Base-by-base conservation (phyloP, 53 echinoderm and acorn worm species). In the Mesocentrotus franciscanus region DNA sequence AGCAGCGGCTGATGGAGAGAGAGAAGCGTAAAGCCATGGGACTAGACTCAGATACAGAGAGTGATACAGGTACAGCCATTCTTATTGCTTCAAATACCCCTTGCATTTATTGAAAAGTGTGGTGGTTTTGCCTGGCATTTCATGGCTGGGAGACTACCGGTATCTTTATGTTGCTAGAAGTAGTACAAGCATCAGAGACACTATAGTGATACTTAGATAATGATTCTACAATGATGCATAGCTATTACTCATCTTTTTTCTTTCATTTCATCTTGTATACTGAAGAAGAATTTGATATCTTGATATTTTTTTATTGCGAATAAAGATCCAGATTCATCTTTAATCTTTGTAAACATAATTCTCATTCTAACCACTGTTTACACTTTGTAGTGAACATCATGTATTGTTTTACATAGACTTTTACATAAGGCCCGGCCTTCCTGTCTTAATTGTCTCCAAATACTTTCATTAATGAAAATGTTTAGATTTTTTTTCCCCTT, bases 21-120 rank as follows among this genome's bases (percentile, higher is more conserved):
- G 96, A 95, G 92, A 97, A 93, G 42, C 96, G 96, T 49, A 96
- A 91, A 87, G 98, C 96, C 89, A 94, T 95, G 93, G 97, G 97
- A 60, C 92, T 97, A 1, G 97, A 97, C 78, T 97, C 97, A 0
- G 97, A 97, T 57, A 94, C 91, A 6, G 98, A 97, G 92, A 96
- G 95, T 95, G 97, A 98, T 81, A 95, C 97, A 75, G 98, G 98
- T 98, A 92, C 33, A 92, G 29, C 42, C 14, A 64, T 17, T 93
- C 22, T 36, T 15, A 39, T 33, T 81, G 20, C 15, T 30, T 42
- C 20, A 12, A 39, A 42, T 15, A 39, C 30, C 8, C 33, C 13
- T 32, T 15, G 30, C 12, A 30, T 1, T 66, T 66, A 24, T 56
- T 33, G 1, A 62, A 27, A 18, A 13, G 58, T 49, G 15, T 24